Percentiles rank a stretch among this genome's conserved stretches.
Conservation (phyloP, 2,888 invertebrate species). For the Lamellibrachia satsuma region DNA sequence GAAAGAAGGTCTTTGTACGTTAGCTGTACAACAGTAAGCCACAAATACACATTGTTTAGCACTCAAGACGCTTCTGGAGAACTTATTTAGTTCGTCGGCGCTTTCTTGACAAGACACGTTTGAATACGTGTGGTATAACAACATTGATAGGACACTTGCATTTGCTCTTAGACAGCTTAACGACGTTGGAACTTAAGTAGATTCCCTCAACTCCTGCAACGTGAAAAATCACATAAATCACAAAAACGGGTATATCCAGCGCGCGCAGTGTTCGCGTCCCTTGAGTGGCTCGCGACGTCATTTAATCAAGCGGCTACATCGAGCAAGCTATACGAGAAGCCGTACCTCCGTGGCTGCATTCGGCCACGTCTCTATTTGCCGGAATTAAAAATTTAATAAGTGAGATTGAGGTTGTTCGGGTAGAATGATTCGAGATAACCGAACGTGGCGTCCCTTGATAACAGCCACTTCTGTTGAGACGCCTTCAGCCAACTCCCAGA, state of each 20-base stretch:
- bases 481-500: background rate
- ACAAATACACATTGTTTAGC: background rate
- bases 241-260: background rate
- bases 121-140: background rate
- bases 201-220: background rate
- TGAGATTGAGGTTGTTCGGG: background rate
- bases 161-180: background rate
- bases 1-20: no score
- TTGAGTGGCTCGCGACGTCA: background rate
- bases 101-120: background rate
- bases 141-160: background rate
- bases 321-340: background rate
- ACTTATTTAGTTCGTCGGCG: background rate
- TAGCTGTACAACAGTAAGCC: no score
- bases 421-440: background rate
- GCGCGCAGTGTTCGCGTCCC: background rate
- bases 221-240: constrained; percentile 17
- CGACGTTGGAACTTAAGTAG: background rate
- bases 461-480: background rate
- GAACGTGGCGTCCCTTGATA: background rate
- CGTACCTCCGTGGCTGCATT: background rate
- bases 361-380: background rate
- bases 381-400: background rate
- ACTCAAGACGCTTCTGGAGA: background rate
- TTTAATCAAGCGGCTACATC: background rate